Evolutionary conservation across 2,113 vertebrate genomes (phyloP).

Genomic region (Condylura cristata): DNA sequence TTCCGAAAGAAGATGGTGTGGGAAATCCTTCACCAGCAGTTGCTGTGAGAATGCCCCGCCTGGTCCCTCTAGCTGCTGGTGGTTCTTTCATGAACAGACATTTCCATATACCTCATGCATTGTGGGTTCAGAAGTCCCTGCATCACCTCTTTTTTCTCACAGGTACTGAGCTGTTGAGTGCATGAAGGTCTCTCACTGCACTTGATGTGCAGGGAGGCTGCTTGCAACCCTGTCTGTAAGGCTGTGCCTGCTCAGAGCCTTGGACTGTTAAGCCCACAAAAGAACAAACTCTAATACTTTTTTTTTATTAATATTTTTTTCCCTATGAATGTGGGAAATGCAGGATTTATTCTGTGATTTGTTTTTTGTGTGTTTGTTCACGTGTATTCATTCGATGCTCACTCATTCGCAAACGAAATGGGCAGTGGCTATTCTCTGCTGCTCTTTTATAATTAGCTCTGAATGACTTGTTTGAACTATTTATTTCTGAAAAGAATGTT

Average conservation of each 20-base stretch:
- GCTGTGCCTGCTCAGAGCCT: slow-evolving; percentile 73
- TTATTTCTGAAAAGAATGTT: slow-evolving; percentile 79
- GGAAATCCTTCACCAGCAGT: slow-evolving; percentile 95
- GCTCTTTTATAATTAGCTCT: slow-evolving; percentile 69
- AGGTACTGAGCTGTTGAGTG: slow-evolving; percentile 71
- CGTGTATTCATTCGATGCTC: slow-evolving; percentile 20
- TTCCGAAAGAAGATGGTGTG: slow-evolving; percentile 96
- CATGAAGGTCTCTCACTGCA: slow-evolving; percentile 46
- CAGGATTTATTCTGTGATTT: slow-evolving; percentile 72
- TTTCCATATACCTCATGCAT: slow-evolving; percentile 82
- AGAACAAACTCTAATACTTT: slow-evolving; percentile 74
- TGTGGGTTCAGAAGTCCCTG: slow-evolving; percentile 47
- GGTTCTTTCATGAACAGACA: slow-evolving; percentile 55
- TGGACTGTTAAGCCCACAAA: slow-evolving; percentile 65
- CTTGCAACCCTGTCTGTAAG: slow-evolving; percentile 58
- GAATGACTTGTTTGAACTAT: slow-evolving; percentile 74
- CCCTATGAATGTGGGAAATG: slow-evolving; percentile 79
- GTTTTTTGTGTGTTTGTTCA: slow-evolving; percentile 70
- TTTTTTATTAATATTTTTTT: slow-evolving; percentile 44
- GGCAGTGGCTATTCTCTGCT: slow-evolving; percentile 56
- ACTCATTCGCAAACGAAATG: slow-evolving; percentile 55
- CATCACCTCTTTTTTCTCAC: slow-evolving; percentile 57
- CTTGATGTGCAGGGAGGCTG: slow-evolving; percentile 39
- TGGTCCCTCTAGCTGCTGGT: slow-evolving; percentile 67
- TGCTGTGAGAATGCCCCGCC: slow-evolving; percentile 86